A percentile compares a stretch with the other conserved stretches of the same genome.
Conservation (phyloP, 2,797 vertebrate species). For the Rhinophrynus dorsalis region DNA sequence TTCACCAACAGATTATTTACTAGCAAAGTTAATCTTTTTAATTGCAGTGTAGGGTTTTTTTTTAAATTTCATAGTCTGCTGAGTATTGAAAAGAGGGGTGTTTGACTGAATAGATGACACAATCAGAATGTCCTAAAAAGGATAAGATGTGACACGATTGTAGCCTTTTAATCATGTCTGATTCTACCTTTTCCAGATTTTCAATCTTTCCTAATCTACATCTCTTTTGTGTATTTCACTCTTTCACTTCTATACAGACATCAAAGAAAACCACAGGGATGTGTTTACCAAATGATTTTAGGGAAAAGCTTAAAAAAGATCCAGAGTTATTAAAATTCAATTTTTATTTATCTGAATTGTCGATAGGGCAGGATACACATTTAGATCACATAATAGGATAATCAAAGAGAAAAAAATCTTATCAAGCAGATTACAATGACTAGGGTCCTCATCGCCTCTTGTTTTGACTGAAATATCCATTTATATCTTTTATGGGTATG, state of each 20-base stretch:
- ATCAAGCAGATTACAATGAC: too few relatives aligned
- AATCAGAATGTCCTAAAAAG: not conserved
- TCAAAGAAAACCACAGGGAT: not conserved
- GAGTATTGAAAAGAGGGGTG: not conserved
- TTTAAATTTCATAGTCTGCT: not conserved
- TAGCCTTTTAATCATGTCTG: not conserved
- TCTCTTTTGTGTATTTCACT: conserved; percentile 5
- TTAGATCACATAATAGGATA: too few relatives aligned
- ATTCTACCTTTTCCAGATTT: not conserved
- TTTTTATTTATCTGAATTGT: too few relatives aligned
- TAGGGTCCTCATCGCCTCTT: too few relatives aligned
- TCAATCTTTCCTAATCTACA: not conserved
- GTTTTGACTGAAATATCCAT: too few relatives aligned
- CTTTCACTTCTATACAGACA: not conserved
- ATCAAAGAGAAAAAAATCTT: too few relatives aligned
- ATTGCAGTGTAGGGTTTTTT: not conserved
- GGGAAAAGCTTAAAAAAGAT: too few relatives aligned
- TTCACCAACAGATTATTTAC: too few relatives aligned
- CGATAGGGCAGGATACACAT: too few relatives aligned
- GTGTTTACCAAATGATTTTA: too few relatives aligned
- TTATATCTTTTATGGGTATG: too few relatives aligned
- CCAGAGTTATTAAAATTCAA: not conserved
- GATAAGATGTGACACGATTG: not conserved
- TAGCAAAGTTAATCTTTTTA: too few relatives aligned
- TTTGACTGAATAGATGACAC: not conserved